Evolutionary conservation across 2,797 vertebrate genomes (phyloP).

Genomic region (Macrochelys suwanniensis): DNA sequence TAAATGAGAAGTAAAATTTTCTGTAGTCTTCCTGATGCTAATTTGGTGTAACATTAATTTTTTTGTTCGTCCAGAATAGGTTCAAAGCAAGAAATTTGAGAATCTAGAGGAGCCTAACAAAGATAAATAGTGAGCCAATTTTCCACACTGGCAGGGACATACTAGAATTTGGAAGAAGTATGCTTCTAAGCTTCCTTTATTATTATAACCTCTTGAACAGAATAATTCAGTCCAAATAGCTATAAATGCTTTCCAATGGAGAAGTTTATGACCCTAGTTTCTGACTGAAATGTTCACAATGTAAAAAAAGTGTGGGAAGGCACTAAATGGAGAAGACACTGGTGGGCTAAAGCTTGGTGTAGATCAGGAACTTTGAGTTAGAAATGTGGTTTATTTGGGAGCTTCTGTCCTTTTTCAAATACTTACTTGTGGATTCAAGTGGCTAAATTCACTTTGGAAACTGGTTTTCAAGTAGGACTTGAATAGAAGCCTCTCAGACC

Average conservation of each 20-base stretch:
- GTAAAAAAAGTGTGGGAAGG: conserved; percentile 5
- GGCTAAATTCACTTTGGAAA: conserved; percentile 45
- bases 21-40: conserved; percentile 45
- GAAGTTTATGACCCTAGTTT: conserved; percentile 75
- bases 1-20: conserved; percentile 42
- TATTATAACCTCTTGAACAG: conserved; percentile 78
- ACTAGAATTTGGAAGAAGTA: conserved; percentile 51
- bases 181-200: conserved; percentile 54
- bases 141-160: conserved; percentile 21
- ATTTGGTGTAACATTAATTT: conserved; percentile 45
- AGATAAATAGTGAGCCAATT: conserved; percentile 36
- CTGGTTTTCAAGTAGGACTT: conserved; percentile 2
- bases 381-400: background rate
- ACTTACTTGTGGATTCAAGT: conserved; percentile 43
- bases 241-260: conserved; percentile 58
- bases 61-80: conserved; percentile 61
- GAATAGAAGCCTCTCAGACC: background rate
- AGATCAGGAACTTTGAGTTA: background rate
- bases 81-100: conserved; percentile 43
- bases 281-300: conserved; percentile 47
- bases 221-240: conserved; percentile 48
- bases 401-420: conserved; percentile 37
- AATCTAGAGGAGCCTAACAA: conserved; percentile 17
- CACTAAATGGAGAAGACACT: background rate
- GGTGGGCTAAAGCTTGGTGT: conserved; percentile 29